Base-by-base conservation (phyloP, 2,888 invertebrate genomes). In the Napeogenes inachia region DNA sequence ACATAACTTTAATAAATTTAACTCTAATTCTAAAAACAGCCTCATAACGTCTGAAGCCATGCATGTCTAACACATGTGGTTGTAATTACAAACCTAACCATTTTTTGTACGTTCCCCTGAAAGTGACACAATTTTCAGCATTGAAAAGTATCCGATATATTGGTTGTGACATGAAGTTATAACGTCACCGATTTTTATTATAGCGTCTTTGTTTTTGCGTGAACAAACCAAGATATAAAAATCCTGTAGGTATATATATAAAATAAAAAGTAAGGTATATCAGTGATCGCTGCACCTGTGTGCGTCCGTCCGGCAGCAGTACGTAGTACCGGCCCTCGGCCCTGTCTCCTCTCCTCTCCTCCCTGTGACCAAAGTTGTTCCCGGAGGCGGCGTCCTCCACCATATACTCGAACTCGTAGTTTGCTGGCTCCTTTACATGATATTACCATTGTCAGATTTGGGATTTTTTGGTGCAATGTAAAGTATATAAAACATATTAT, bases 381-480 rank as follows among this genome's bases (percentile, higher is more conserved):
- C 93, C 93, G 0, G 92, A 93, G 45, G 87, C 88, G 5, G 92
- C 93, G 62, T 93, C 94, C 68, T 93, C 91, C 54, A 94, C 94
- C 82, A 92, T 92, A 75, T 94, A 94, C 73, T 93, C 92, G 84
- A 94, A 94, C 73, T 90, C 92, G 84, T 94, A 94, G 87, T 93
- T 93, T 13, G 94, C 94, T 57, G 94, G 94, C 66, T 92, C 93
- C 91, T 94, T 75, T 38, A 54, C 42, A 53, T 4, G 8, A 58
- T 30, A 30, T 30, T 76, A 1, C 13, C n/a, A 13, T 21, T 50
- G 10, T 21, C 5, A 50, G 47, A 42, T 42, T 42, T 42, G 10
- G 42, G 42, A 21, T 21, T 21, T 21, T 21, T 21, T 1, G 1
- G 21, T 21, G 21, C 21, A 21, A 21, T 21, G 1, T 21, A 1